Evolutionary conservation across 2,888 invertebrate genomes (phyloP).

Genomic region (Prostheceraeus crozeri): DNA sequence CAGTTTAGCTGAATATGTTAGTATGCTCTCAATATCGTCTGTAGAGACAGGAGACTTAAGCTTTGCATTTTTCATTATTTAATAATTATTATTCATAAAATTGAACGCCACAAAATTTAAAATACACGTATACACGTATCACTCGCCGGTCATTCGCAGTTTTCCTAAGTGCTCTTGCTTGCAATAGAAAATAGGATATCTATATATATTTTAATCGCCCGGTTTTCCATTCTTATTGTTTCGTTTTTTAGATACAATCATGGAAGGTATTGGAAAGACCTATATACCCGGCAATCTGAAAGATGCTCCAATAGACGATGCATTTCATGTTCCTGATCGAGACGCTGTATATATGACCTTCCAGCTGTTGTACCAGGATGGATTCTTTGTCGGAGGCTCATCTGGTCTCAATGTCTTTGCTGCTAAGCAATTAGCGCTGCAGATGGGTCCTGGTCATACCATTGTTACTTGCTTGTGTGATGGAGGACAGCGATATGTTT

Average conservation of each 20-base stretch:
- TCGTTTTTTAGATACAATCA: constrained; percentile 51
- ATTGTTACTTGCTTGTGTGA: constrained; percentile 56
- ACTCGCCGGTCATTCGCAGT: too few species aligned
- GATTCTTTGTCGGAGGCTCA: constrained; percentile 56
- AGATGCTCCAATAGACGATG: constrained; percentile 55
- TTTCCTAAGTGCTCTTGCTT: too few species aligned
- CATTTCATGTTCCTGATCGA: constrained; percentile 48
- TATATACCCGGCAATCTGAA: constrained; percentile 55
- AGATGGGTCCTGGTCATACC: constrained; percentile 54
- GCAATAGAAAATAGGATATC: too few species aligned
- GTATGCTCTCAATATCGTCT: too few species aligned
- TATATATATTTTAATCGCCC: too few species aligned
- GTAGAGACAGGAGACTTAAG: too few species aligned
- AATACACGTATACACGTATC: too few species aligned
- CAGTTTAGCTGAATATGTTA: too few species aligned
- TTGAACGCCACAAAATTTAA: too few species aligned
- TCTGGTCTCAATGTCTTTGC: constrained; percentile 54
- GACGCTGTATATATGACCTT: constrained; percentile 54
- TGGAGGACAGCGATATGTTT: constrained; percentile 54
- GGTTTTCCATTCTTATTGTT: too few species aligned
- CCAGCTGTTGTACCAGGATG: constrained; percentile 53
- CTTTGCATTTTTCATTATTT: too few species aligned
- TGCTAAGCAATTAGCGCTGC: constrained; percentile 51
- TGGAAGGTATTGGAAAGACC: constrained; percentile 57
- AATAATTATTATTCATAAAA: too few species aligned